Base-by-base conservation (phyloP, 2,888 invertebrate species). In the Leucozona laternaria region DNA sequence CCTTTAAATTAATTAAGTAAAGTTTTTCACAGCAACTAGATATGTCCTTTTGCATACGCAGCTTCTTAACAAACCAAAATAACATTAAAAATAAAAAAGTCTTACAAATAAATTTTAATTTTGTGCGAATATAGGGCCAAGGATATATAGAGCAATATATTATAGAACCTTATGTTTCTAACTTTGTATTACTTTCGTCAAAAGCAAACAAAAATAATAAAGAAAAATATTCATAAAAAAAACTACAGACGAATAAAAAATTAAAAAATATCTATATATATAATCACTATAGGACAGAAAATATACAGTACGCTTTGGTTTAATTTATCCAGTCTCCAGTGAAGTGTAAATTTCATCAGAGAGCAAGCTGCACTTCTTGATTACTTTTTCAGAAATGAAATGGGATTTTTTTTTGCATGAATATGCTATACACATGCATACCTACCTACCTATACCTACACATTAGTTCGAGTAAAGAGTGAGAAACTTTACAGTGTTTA, bases 341-440 rank as follows among this genome's bases (percentile, higher is more conserved):
- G 62, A 73, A 70, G 73, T 78, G 80, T 68, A 81, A 68, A 81
- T 78, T 77, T 81, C 72, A 77, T 85, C 62, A 66, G 68, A 73
- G 50, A 66, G 72, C 85, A 62, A 71, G 62, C 85, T 73, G 85
- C 81, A 81, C 77, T 85, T 68, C 73, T 53, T 81, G 73, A 85
- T 85, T 85, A 85, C 81, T 78, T 62, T 80, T 73, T 55, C 77
- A 58, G 68, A 81, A 66, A 48, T 85, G 77, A 85, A 81, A 76
- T 62, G 77, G 60, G 66, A 28, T 43, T 31, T 62, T 17, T 17
- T 28, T 53, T 31, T 31, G 11, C 40, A 73, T 31, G 20, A 68
- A 3, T 25, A 60, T 45, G 17, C 17, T 17, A 34, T 6, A 28
- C 6, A 28, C 6, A 28, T 28, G 6, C 4, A 2, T 28, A 28